Evolutionary conservation across 2,888 invertebrate species (phyloP).

Genomic region (Xanthia togata): DNA sequence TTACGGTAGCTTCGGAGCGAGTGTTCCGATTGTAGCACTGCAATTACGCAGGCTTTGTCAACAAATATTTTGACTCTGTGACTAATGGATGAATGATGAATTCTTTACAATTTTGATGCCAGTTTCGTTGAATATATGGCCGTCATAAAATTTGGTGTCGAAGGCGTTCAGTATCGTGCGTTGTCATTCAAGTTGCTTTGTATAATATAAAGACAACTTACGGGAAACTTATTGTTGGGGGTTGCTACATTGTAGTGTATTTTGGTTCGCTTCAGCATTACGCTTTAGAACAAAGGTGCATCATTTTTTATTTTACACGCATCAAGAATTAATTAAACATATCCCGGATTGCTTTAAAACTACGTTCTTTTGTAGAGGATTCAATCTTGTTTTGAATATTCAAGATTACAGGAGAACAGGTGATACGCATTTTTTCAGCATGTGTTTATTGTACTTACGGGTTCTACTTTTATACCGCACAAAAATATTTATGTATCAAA

Average conservation of each 20-base stretch:
- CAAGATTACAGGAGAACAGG: slow-evolving; percentile 38
- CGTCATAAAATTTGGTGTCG: slow-evolving; percentile 86
- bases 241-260: slow-evolving; percentile 74
- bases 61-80: slow-evolving; percentile 88
- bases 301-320: slow-evolving; percentile 42
- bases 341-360: slow-evolving; percentile 53
- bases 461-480: slow-evolving; percentile 66
- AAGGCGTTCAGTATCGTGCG: slow-evolving; percentile 84
- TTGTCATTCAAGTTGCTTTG: slow-evolving; percentile 86
- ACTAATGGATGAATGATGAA: slow-evolving; percentile 90
- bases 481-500: slow-evolving; percentile 64
- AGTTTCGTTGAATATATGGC: slow-evolving; percentile 87
- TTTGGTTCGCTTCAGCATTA: slow-evolving; percentile 73
- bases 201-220: slow-evolving; percentile 80
- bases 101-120: slow-evolving; percentile 88
- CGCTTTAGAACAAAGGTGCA: slow-evolving; percentile 59
- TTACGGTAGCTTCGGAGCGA: slow-evolving; percentile 90
- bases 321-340: slow-evolving; percentile 50
- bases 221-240: slow-evolving; percentile 82
- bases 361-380: slow-evolving; percentile 54
- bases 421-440: slow-evolving; percentile 57
- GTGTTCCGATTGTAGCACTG: slow-evolving; percentile 88
- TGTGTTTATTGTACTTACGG: slow-evolving; percentile 68
- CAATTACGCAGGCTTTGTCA: slow-evolving; percentile 88
- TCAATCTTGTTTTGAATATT: slow-evolving; percentile 33